Base-by-base conservation (phyloP, 1,140 invertebrate genomes). In the Caerostris extrusa region DNA sequence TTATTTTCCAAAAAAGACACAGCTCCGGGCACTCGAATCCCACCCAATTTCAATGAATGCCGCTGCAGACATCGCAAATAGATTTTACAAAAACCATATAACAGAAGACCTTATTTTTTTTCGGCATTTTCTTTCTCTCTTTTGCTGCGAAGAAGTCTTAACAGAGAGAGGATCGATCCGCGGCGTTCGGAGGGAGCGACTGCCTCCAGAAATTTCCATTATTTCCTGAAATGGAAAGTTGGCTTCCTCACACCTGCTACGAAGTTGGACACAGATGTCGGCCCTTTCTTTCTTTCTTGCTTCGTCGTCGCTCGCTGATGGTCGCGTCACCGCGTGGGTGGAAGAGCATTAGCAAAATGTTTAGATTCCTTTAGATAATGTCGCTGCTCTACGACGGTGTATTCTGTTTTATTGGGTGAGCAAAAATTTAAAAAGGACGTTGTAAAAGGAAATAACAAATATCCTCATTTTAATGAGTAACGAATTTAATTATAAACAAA, bases 191-290 rank as follows among this genome's bases (percentile, higher is more conserved):
- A 34, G 34, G 34, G 34, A 34, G 34, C 34, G 34, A 34, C 34
- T 4, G 86, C 86, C 86, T 64, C n/a, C 10, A 88, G 86, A 64
- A 88, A 88, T 88, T 88, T 64, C 86, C 86, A 88, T 88, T 88
- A 88, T 64, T 88, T 88, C 34, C 10, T 61, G 58, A 88, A 88
- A 88, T 88, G 86, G 58, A 88, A 88, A 88, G 67, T 71, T 57
- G 64, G 12, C 88, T 14, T 64, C 56, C n/a, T 89, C 50, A 89
- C 64, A 90, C 88, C 88, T 90, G 88, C 53, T 71, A 17, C 88
- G 5, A 8, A 8, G 61, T 77, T 56, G 53, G 53, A 55, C 56
- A 85, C 82, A 85, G 17, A 56, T 85, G 82, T 57, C 14, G 8
- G 7, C 10, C 10, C 7, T 77, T 34, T 77, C 34, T 34, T 34